phyloP scores from a whole-genome alignment of 2,113 vertebrate genomes.

The Butorides virescens region DNA sequence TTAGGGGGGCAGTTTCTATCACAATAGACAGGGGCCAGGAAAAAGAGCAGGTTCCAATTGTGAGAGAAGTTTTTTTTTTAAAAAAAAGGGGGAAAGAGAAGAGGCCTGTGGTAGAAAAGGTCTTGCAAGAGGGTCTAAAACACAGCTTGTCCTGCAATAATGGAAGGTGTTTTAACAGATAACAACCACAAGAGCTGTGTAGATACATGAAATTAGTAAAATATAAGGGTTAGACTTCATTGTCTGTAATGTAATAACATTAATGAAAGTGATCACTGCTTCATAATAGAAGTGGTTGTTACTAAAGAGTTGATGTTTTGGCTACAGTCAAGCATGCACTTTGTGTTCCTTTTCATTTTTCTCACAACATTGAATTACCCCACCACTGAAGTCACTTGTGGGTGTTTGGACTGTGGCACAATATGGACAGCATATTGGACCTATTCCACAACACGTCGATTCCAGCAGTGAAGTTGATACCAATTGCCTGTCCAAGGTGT shows the following conservation, averaged over 20 bases:
- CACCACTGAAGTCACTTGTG: background rate
- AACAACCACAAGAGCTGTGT: background rate
- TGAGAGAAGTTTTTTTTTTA: background rate
- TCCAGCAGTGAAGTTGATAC: background rate
- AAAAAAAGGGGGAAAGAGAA: background rate
- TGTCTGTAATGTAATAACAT: background rate
- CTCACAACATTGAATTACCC: background rate
- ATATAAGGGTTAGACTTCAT: background rate
- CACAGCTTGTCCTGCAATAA: background rate
- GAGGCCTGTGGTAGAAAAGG: background rate
- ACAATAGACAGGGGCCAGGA: background rate
- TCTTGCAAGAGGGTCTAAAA: background rate
- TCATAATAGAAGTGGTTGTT: background rate
- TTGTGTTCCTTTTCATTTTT: background rate
- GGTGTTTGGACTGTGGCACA: background rate
- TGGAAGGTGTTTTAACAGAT: constrained; percentile 48
- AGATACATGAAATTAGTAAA: background rate
- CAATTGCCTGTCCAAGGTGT: background rate
- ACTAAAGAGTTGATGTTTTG: background rate
- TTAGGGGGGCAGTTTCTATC: background rate
- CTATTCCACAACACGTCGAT: background rate
- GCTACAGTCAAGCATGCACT: background rate
- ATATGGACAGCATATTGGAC: background rate
- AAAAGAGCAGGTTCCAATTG: background rate
- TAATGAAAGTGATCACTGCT: background rate